Base-by-base conservation (phyloP, 2,797 vertebrate genomes). In the Dermochelys coriacea region DNA sequence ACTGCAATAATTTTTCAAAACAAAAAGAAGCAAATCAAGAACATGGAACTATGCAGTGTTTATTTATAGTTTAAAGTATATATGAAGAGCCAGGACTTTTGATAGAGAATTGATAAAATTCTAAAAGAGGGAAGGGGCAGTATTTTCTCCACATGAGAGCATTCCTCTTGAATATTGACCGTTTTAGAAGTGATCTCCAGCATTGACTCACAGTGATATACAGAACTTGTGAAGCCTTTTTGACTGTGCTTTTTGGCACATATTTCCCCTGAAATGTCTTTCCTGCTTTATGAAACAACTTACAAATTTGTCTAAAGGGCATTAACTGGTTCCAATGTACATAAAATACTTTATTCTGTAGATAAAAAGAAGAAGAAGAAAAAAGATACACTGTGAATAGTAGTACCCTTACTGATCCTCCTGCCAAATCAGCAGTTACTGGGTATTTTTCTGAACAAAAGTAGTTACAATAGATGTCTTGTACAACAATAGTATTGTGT, bases 31-130 rank as follows among this genome's bases (percentile, higher is more conserved):
- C 90, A 98, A 98, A 98, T 98, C 96, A 98, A 98, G 98, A 98
- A 98, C 98, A 98, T 98, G 98, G 98, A 99, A 99, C 99, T 99
- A 99, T 99, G 99, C 99, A 99, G 99, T 98, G 98, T 98, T 98
- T 98, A 97, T 98, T 98, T 98, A 98, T 98, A 98, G 97, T 98
- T 98, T 98, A 97, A 98, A 97, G 97, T 97, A 97, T 97, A 98
- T 97, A 97, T 97, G 97, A 98, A 98, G 97, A 98, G 98, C 98
- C 98, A 98, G 97, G 98, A 98, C 97, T 98, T 98, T 98, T 98
- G 97, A 98, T 98, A 98, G 97, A 97, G 97, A 98, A 97, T 96
- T 95, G 96, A 98, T 98, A 95, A 98, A 97, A 97, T 96, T 97
- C 95, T 97, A 54, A 96, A 88, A 88, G 85, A 85, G 90, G 97